Percentiles rank a stretch among this genome's conserved stretches.
Conservation (phyloP, 1,140 invertebrate species). For the Pantala flavescens region DNA sequence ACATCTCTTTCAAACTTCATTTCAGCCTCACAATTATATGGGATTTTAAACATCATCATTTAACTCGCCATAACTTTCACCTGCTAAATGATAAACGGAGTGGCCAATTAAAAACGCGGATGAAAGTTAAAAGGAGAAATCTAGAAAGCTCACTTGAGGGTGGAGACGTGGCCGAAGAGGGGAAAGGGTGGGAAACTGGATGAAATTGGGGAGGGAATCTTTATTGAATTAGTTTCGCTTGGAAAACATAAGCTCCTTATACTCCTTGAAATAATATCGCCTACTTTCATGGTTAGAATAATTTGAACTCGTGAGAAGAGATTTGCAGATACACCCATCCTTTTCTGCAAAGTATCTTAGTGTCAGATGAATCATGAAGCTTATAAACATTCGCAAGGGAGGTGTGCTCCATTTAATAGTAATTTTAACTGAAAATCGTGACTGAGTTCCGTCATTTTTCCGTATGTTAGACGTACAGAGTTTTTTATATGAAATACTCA, state of each 20-base stretch:
- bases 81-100: background rate
- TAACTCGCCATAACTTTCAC: constrained; percentile 6
- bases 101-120: background rate
- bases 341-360: no score
- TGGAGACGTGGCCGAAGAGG: background rate
- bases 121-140: background rate
- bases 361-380: no score
- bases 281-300: background rate
- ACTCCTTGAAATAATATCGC: background rate
- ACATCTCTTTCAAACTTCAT: no score
- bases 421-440: no score
- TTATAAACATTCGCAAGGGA: no score
- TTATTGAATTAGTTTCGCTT: constrained; percentile 6
- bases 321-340: background rate
- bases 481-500: no score
- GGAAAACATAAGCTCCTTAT: background rate
- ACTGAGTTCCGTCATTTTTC: no score
- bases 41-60: background rate
- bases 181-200: background rate
- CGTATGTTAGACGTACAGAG: no score
- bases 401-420: no score
- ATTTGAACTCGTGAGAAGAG: background rate
- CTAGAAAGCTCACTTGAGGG: background rate
- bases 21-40: no score
- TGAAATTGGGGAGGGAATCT: background rate